phyloP scores from a whole-genome alignment of 2,797 vertebrate species.

The Eupleurogrammus muticus region DNA sequence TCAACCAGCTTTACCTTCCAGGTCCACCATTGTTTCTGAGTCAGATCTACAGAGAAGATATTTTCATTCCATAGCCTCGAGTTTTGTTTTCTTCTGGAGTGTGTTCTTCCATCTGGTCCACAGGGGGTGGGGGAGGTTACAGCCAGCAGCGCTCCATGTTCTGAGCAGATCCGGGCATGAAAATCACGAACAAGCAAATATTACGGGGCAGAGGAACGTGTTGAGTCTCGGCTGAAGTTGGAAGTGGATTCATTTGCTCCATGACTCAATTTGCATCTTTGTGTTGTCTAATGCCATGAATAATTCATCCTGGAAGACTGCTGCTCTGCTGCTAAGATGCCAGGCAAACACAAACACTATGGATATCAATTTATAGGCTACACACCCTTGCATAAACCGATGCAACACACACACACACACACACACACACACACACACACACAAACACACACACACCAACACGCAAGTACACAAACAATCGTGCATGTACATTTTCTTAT shows the following conservation, averaged over 20 bases:
- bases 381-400: slow-evolving; percentile 8
- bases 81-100: neutral
- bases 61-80: neutral
- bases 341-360: slow-evolving; percentile 28
- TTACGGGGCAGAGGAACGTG: slow-evolving; percentile 16
- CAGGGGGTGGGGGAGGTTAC: neutral
- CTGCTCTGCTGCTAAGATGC: slow-evolving; percentile 26
- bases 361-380: slow-evolving; percentile 38
- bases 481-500: slow-evolving; percentile 4
- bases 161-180: neutral
- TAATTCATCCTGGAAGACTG: slow-evolving; percentile 68
- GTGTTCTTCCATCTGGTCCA: neutral
- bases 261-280: slow-evolving; percentile 61
- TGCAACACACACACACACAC: slow-evolving; percentile 16
- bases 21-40: neutral
- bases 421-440: slow-evolving; percentile 21
- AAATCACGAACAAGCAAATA: neutral
- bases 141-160: neutral
- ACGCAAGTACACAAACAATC: slow-evolving; percentile 24
- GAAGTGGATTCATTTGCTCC: slow-evolving; percentile 37
- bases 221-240: slow-evolving; percentile 23
- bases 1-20: neutral
- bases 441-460: slow-evolving; percentile 22
- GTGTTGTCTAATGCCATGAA: slow-evolving; percentile 60
- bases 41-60: no score